Conservation (phyloP, 2,797 vertebrate genomes). For the Vespertilio murinus region DNA sequence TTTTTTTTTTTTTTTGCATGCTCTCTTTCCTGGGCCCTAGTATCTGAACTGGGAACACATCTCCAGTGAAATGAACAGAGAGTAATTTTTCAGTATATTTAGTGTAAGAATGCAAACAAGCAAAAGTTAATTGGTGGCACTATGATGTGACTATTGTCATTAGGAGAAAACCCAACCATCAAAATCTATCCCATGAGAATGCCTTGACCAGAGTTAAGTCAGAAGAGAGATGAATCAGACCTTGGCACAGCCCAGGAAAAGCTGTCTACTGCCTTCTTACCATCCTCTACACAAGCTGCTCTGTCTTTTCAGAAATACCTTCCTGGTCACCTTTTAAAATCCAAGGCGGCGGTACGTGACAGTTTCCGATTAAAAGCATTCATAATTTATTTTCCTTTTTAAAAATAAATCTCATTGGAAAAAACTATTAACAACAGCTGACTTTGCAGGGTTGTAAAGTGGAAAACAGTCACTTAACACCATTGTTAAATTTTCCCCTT, state of each 20-base stretch:
- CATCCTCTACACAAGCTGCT: background rate
- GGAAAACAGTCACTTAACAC: background rate
- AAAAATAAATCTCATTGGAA: background rate
- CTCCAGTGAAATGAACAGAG: background rate
- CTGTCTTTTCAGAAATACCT: background rate
- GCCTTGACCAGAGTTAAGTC: background rate
- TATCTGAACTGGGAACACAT: background rate
- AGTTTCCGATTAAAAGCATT: slow-evolving; percentile 1
- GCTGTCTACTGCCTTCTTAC: background rate
- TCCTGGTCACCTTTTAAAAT: slow-evolving; percentile 35
- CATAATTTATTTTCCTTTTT: background rate
- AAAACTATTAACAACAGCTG: background rate
- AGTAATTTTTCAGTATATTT: slow-evolving; percentile 16
- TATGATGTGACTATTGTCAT: background rate
- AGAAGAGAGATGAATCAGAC: background rate
- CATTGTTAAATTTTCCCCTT: background rate
- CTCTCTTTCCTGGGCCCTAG: background rate
- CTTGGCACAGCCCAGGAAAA: background rate
- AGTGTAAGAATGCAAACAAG: background rate
- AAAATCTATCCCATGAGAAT: background rate
- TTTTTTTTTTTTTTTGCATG: background rate
- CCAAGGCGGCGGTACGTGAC: background rate
- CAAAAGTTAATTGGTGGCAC: background rate
- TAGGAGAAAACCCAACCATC: background rate
- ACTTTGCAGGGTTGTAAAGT: background rate